A percentile compares a stretch with the other conserved stretches of the same genome.
These are phyloP conservation scores for Neoitamus cyanurus DNA, from an alignment of 2,888 invertebrate genomes.

Conservation along the genomic window DNA sequence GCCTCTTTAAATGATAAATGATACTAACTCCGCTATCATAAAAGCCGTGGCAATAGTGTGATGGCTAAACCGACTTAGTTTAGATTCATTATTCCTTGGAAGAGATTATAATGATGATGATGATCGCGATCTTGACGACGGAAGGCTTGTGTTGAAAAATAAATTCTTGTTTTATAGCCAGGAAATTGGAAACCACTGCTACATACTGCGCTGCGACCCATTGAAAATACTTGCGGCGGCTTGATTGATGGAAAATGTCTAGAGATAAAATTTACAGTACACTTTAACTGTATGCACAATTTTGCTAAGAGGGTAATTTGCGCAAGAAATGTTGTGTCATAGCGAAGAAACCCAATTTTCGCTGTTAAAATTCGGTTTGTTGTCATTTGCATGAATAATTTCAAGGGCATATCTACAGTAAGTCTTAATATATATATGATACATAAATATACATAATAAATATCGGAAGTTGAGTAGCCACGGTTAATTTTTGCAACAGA, in stretches of 20 bases:
- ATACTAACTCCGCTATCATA: constrained; percentile 26
- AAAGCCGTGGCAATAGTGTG: constrained; percentile 26
- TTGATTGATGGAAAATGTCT: neutral
- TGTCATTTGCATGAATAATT: no score
- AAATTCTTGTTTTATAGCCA: constrained; percentile 31
- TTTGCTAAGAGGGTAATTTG: no score
- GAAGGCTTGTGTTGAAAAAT: constrained; percentile 36
- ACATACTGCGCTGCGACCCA: no score
- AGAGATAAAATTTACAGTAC: neutral
- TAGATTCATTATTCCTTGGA: constrained; percentile 35
- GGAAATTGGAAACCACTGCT: constrained; percentile 30
- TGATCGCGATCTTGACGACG: constrained; percentile 23
- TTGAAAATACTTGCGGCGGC: neutral
- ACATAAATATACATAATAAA: no score
- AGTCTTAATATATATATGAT: no score
- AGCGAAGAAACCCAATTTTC: no score
- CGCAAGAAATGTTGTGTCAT: no score
- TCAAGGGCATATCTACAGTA: no score
- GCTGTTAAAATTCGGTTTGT: no score
- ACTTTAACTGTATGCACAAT: neutral
- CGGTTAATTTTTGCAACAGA: no score
- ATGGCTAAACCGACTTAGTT: constrained; percentile 27
- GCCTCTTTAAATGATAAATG: constrained; percentile 39
- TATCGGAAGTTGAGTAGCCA: no score
- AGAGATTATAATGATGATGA: constrained; percentile 40